Conservation (phyloP, 2,113 vertebrate genomes). For the Leptocoma aspasia region DNA sequence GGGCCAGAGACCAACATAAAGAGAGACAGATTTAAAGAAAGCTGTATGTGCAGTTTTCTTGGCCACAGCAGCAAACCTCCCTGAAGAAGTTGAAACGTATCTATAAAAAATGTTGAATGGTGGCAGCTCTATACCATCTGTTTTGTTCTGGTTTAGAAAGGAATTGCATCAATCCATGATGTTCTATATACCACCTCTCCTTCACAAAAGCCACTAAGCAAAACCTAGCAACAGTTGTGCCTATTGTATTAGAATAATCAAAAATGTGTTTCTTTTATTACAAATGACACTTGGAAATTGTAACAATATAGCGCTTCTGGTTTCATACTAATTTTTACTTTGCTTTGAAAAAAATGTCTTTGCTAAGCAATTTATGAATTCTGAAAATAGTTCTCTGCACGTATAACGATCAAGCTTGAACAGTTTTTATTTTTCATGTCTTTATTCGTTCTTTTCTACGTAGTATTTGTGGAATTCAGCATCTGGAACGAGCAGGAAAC, state of each 20-base stretch:
- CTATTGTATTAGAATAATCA: neutral
- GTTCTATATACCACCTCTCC: neutral
- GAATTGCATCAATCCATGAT: neutral
- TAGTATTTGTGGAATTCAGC: slow-evolving; percentile 88
- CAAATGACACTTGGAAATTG: neutral
- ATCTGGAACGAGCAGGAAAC: slow-evolving; percentile 84
- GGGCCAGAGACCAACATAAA: neutral
- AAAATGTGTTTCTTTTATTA: neutral
- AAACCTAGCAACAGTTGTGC: slow-evolving; percentile 11
- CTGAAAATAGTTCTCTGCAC: slow-evolving; percentile 3
- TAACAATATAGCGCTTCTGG: neutral
- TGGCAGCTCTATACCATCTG: slow-evolving; percentile 22
- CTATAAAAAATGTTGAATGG: slow-evolving; percentile 3
- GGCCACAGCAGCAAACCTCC: neutral
- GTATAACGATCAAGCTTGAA: neutral
- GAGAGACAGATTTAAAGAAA: neutral
- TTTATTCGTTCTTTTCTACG: slow-evolving; percentile 54
- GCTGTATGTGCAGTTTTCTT: neutral
- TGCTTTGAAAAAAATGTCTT: neutral
- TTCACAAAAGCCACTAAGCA: slow-evolving; percentile 5
- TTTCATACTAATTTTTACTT: neutral
- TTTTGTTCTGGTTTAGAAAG: slow-evolving; percentile 27
- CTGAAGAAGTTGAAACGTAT: neutral
- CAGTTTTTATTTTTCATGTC: slow-evolving; percentile 21
- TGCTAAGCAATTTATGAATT: neutral